A percentile compares a stretch with the other conserved stretches of the same genome.
phyloP scores from a whole-genome alignment of 2,797 vertebrate genomes.

The Premnoplex brunnescens region DNA sequence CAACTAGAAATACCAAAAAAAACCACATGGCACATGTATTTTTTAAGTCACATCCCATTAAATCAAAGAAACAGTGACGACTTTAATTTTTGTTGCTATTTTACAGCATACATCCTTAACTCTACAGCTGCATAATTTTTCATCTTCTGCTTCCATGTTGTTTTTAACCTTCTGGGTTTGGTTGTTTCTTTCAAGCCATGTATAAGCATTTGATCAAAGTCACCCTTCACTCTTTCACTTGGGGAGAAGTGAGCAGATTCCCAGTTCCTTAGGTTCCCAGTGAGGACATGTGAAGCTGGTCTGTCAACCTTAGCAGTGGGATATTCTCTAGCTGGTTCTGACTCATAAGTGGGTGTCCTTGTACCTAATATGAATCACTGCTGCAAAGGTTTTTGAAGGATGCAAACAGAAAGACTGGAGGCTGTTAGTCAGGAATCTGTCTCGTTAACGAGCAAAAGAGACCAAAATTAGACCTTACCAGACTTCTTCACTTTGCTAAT shows the following conservation, averaged over 20 bases:
- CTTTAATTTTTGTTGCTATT: not conserved
- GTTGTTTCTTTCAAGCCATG: not conserved
- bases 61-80: not conserved
- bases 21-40: rapidly evolving
- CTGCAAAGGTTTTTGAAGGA: slow-evolving; percentile 23
- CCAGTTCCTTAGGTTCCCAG: not conserved
- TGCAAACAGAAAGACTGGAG: slow-evolving; percentile 37
- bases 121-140: not conserved
- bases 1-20: not conserved
- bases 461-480: slow-evolving; percentile 42
- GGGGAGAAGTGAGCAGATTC: not conserved
- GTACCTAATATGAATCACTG: slow-evolving; percentile 17
- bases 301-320: not conserved
- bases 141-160: not conserved
- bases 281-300: not conserved
- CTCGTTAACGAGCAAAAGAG: not conserved
- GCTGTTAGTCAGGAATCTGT: slow-evolving; percentile 36
- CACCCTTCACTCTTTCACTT: not conserved
- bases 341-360: slow-evolving; percentile 35
- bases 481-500: not conserved
- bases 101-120: not conserved
- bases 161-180: not conserved
- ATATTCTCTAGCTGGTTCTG: slow-evolving; percentile 26
- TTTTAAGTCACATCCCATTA: not conserved
- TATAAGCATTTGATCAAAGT: not conserved